phyloP scores from a whole-genome alignment of 2,888 invertebrate species.

The Parthenolecanium corni region DNA sequence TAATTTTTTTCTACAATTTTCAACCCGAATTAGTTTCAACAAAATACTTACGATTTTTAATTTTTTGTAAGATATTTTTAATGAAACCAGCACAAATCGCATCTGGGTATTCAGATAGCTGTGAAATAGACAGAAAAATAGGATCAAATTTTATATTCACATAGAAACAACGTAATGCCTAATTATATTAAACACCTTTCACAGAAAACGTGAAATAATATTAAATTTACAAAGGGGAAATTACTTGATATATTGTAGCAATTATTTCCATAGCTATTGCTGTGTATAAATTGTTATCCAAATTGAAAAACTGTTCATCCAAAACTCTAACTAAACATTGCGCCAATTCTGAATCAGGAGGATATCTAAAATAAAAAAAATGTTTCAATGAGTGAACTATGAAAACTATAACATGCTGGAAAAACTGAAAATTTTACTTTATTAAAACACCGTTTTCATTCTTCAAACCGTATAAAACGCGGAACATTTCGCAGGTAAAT shows the following conservation, averaged over 20 bases:
- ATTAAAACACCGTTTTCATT: constrained; percentile 33
- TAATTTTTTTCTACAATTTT: not conserved
- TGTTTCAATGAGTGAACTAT: not conserved
- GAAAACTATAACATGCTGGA: not conserved
- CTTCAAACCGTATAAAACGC: constrained; percentile 37
- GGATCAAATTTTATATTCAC: no score
- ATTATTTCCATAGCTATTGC: constrained; percentile 49
- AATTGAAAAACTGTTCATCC: constrained; percentile 40
- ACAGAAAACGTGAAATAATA: not conserved
- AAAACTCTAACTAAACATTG: constrained; percentile 42
- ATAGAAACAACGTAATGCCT: no score
- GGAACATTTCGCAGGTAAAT: constrained; percentile 48
- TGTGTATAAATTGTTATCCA: constrained; percentile 44
- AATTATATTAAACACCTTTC: no score
- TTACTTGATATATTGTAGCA: constrained; percentile 43
- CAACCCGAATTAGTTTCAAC: not conserved
- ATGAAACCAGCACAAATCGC: constrained; percentile 37
- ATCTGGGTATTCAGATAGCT: constrained; percentile 51
- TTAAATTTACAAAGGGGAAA: not conserved
- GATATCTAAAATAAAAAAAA: constrained; percentile 37
- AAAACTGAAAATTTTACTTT: constrained; percentile 15
- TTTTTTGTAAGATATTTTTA: constrained; percentile 14
- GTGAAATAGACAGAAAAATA: no score
- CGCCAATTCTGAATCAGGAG: constrained; percentile 47
- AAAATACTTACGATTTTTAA: not conserved